These are phyloP conservation scores for Catotricha subobsoleta DNA, from an alignment of 2,888 invertebrate genomes.

Conservation along the genomic window DNA sequence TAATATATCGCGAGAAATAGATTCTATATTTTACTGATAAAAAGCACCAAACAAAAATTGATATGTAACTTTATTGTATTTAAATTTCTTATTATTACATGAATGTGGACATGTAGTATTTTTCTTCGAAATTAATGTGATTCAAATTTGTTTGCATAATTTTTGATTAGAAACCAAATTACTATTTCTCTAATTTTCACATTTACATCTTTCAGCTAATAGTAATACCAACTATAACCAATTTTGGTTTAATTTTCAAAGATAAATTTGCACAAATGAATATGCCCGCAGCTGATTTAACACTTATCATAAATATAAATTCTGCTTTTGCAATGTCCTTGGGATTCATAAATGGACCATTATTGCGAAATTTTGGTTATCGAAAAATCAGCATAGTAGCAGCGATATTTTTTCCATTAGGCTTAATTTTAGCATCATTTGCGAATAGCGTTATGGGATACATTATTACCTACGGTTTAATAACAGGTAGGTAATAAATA, in stretches of 20 bases:
- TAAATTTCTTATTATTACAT: too few relatives aligned
- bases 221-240: conserved; percentile 39
- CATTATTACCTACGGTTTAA: conserved; percentile 45
- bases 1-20: too few relatives aligned
- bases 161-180: too few relatives aligned
- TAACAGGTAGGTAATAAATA: conserved; percentile 39
- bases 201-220: conserved; percentile 21
- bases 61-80: too few relatives aligned
- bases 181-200: too few relatives aligned
- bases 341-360: conserved; percentile 45
- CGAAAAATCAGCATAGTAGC: conserved; percentile 43
- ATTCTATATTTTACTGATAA: too few relatives aligned
- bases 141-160: too few relatives aligned
- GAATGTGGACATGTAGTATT: too few relatives aligned
- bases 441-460: conserved; percentile 38
- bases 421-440: conserved; percentile 40
- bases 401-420: conserved; percentile 34
- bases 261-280: conserved; percentile 38
- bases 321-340: conserved; percentile 48
- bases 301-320: conserved; percentile 45
- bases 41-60: too few relatives aligned
- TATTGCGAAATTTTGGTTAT: conserved; percentile 42
- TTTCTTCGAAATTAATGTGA: too few relatives aligned
- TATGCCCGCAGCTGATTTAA: conserved; percentile 40
- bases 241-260: conserved; percentile 48